Base-by-base conservation (phyloP, 1,140 invertebrate genomes). In the Phortica variegata region DNA sequence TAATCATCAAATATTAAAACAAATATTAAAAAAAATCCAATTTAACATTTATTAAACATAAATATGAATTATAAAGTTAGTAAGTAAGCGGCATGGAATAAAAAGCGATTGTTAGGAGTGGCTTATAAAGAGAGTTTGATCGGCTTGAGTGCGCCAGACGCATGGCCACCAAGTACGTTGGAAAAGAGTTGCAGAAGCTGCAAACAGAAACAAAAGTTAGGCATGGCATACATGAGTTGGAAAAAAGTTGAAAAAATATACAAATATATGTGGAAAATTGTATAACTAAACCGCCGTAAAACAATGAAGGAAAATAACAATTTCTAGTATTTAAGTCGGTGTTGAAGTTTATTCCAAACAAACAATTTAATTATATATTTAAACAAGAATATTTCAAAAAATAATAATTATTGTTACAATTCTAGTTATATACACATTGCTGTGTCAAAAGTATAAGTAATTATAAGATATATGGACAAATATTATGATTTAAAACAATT, bases 391-490 rank as follows among this genome's bases (percentile, higher is more conserved):
- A 54, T 49, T 53, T 6, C 15, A 47, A 36, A 49, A 44, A 9
- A 38, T 13, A 49, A 36, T 46, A 47, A 21, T 54, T 66, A 66
- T 68, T 66, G 63, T 66, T 66, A 66, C 63, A 68, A 63, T 63
- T 63, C 60, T 63, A 54, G 63, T 5, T 58, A 54, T 66, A 63
- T 65, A 68, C 60, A 65, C 32, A 68, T 26, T 26, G 23, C 23
- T 26, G 23, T 26, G 23, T 26, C 23, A 26, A 26, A 26, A n/a
- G n/a, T n/a, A 26, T 26, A 26, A 45, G 60, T 68, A 60, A 56
- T 23, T 43, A 40, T 21, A 68, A 68, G 60, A 52, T 68, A 68
- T 69, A 55, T 68, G 63, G 63, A 68, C 60, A 68, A 68, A 63
- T 63, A 63, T 60, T 46, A 59, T 65, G 60, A 57, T 57, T 26